These are phyloP conservation scores for Phocoena sinus DNA, from an alignment of 2,113 vertebrate species.

Conservation along the genomic window DNA sequence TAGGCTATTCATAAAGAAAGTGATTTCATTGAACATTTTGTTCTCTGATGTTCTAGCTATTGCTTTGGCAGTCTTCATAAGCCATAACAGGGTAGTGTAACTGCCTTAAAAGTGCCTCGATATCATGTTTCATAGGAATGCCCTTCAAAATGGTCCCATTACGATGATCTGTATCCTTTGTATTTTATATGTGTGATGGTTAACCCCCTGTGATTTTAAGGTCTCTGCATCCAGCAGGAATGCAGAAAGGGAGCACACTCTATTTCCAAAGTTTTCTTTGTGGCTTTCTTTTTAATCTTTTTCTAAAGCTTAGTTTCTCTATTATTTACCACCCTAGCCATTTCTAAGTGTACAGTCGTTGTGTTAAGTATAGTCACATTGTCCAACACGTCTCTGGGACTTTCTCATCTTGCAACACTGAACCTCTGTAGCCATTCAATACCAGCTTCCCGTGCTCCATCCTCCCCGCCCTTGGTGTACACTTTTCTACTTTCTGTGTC, in stretches of 20 bases:
- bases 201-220: neutral
- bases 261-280: neutral
- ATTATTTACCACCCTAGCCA: too few species aligned
- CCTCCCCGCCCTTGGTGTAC: too few species aligned
- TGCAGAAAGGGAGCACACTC: too few species aligned
- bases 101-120: neutral
- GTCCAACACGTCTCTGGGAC: neutral
- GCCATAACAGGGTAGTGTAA: neutral
- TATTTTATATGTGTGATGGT: neutral
- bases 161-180: neutral
- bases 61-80: neutral
- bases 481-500: neutral
- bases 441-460: rapidly evolving
- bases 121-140: neutral
- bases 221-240: neutral
- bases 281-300: neutral
- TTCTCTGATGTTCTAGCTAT: neutral
- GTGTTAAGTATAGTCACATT: rapidly evolving
- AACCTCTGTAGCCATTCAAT: neutral
- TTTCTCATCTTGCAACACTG: rapidly evolving
- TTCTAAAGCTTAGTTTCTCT: too few species aligned
- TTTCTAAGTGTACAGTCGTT: rapidly evolving
- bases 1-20: rapidly evolving
- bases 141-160: neutral
- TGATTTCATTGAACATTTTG: neutral